Percentiles rank a stretch among this genome's conserved stretches.
phyloP scores from a whole-genome alignment of 2,888 invertebrate species.

The Drosophila yooni region DNA sequence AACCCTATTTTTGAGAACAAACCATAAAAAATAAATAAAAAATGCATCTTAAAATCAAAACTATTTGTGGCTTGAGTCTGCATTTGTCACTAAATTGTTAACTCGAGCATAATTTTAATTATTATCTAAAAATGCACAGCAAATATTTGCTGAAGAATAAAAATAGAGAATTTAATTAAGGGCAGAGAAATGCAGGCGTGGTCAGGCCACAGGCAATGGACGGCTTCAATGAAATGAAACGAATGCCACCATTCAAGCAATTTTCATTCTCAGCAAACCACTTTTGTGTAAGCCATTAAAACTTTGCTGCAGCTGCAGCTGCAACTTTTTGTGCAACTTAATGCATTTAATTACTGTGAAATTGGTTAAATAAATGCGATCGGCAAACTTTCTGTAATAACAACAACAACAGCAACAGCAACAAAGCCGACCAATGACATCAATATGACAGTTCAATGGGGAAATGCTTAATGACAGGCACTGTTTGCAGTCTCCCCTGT shows the following conservation, averaged over 20 bases:
- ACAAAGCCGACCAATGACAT: constrained; percentile 33
- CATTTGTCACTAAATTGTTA: not conserved
- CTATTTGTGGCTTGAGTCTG: not conserved
- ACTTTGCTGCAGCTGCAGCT: constrained; percentile 3
- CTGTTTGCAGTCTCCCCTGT: constrained; percentile 8
- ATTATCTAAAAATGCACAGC: not conserved
- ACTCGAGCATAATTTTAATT: not conserved
- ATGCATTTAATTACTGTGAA: constrained; percentile 49
- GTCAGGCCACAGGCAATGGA: constrained; percentile 7
- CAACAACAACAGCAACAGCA: not conserved
- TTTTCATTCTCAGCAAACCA: not conserved
- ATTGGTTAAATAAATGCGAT: constrained; percentile 34
- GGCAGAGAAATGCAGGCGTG: not conserved
- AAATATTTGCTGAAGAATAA: not conserved
- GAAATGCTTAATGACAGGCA: not conserved
- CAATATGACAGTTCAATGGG: constrained; percentile 36
- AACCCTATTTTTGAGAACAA: too few relatives aligned
- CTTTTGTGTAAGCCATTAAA: constrained; percentile 27
- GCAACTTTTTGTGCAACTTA: constrained; percentile 24
- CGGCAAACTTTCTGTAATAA: constrained; percentile 8
- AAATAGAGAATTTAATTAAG: not conserved
- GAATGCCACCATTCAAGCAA: not conserved
- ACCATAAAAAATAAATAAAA: too few relatives aligned
- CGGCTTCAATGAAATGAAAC: constrained; percentile 12
- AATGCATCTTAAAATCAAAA: too few relatives aligned